Percentiles rank a stretch among this genome's conserved stretches.
phyloP scores from a whole-genome alignment of 1,140 invertebrate genomes.

The Eciton burchellii region DNA sequence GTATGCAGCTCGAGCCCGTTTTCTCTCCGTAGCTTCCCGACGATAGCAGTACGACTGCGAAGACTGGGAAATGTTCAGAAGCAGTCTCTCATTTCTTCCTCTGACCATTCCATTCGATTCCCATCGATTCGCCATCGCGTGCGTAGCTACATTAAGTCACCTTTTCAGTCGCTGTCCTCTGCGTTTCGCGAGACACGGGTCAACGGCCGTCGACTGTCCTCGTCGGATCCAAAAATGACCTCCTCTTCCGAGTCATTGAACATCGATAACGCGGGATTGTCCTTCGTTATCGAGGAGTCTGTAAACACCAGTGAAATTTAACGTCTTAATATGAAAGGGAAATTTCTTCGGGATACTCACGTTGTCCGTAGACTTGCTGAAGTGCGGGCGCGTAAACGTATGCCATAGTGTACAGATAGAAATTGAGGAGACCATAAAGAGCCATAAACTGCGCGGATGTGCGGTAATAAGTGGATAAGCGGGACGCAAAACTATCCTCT shows the following conservation, averaged over 20 bases:
- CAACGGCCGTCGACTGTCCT: conserved; percentile 92
- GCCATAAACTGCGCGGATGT: conserved; percentile 98
- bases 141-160: neutral
- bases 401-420: conserved; percentile 97
- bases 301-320: conserved; percentile 52
- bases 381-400: conserved; percentile 96
- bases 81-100: neutral
- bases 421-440: conserved; percentile 97
- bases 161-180: conserved; percentile 89
- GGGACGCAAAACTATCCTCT: conserved; percentile 97
- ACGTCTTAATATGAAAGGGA: neutral
- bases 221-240: conserved; percentile 97
- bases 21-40: neutral
- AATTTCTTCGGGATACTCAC: conserved; percentile 67
- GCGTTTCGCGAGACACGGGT: conserved; percentile 88
- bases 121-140: neutral
- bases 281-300: conserved; percentile 97
- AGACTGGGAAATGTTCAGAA: conserved; percentile 17
- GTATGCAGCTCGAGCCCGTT: neutral
- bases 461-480: conserved; percentile 93
- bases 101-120: conserved; percentile 8
- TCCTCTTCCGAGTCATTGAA: conserved; percentile 99
- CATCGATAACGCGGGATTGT: conserved; percentile 99
- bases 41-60: conserved; percentile 18
- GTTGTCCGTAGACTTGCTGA: conserved; percentile 92